phyloP scores from a whole-genome alignment of 2,797 vertebrate species.

The Ispidina lecontei region DNA sequence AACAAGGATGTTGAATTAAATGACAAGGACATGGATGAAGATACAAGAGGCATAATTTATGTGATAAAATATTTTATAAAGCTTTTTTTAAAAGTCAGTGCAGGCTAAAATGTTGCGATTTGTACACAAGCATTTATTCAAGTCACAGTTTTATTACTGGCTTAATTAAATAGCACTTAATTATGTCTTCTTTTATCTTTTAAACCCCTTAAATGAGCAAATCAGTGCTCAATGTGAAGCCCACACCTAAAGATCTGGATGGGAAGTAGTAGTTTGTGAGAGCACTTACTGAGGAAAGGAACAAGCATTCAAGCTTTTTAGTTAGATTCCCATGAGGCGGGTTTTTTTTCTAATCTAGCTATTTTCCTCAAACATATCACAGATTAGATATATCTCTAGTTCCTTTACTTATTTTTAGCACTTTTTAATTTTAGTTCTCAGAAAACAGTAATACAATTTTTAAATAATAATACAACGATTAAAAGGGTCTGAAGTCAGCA shows the following conservation, averaged over 20 bases:
- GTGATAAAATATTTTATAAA: background rate
- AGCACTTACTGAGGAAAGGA: background rate
- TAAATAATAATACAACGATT: background rate
- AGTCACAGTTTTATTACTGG: background rate
- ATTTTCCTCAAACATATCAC: background rate
- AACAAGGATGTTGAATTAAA: background rate
- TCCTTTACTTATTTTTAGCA: background rate
- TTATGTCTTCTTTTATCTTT: background rate
- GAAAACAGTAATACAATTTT: background rate
- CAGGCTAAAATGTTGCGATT: background rate
- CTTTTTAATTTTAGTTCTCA: background rate
- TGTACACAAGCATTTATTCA: background rate
- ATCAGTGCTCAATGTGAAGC: background rate
- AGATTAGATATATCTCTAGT: background rate
- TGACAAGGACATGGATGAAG: background rate
- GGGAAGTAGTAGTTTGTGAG: background rate
- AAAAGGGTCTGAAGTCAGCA: background rate
- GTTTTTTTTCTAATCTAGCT: background rate
- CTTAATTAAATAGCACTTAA: background rate
- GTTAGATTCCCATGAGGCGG: background rate
- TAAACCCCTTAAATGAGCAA: background rate
- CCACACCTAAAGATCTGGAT: background rate
- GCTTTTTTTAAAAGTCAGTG: background rate
- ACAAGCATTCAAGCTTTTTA: background rate
- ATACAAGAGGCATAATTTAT: background rate